Evolutionary conservation across 2,888 invertebrate species (phyloP).

Genomic region (Neoascia interrupta): DNA sequence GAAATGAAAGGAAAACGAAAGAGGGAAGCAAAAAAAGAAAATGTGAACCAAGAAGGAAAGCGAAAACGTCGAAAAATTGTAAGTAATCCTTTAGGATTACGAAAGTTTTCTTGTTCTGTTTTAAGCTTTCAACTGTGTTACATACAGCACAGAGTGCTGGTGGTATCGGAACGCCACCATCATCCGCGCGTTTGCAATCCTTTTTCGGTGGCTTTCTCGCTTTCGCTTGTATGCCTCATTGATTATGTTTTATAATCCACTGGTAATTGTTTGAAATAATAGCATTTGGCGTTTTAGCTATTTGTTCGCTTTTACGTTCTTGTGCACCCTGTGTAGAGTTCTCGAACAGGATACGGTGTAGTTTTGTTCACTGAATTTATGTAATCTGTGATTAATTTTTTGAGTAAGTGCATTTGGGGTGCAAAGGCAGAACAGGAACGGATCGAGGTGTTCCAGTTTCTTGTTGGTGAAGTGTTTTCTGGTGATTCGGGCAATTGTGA

Average conservation of each 20-base stretch:
- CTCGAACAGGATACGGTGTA: too few species aligned
- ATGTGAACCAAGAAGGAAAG: not conserved
- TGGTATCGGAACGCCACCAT: not conserved
- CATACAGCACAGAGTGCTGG: not conserved
- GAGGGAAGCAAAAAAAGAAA: not conserved
- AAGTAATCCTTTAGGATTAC: conserved; percentile 65
- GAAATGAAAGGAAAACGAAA: conserved; percentile 1
- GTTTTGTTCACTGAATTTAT: conserved; percentile 18
- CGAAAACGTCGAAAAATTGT: conserved; percentile 25
- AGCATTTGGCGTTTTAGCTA: conserved; percentile 25
- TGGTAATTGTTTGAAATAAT: conserved; percentile 66
- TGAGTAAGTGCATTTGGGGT: too few species aligned
- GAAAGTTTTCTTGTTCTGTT: conserved; percentile 57
- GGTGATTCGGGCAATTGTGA: too few species aligned
- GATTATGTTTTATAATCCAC: conserved; percentile 64
- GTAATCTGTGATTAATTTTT: conserved; percentile 49
- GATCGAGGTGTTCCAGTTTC: too few species aligned
- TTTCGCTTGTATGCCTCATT: conserved; percentile 49
- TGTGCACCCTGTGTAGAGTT: not conserved
- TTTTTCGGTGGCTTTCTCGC: conserved; percentile 57
- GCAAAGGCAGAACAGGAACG: too few species aligned
- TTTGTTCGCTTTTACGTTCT: not conserved
- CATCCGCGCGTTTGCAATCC: conserved; percentile 30
- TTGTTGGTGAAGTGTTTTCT: too few species aligned
- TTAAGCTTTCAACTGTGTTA: conserved; percentile 23